phyloP scores from a whole-genome alignment of 2,797 vertebrate genomes.

The Acanthiza pusilla region DNA sequence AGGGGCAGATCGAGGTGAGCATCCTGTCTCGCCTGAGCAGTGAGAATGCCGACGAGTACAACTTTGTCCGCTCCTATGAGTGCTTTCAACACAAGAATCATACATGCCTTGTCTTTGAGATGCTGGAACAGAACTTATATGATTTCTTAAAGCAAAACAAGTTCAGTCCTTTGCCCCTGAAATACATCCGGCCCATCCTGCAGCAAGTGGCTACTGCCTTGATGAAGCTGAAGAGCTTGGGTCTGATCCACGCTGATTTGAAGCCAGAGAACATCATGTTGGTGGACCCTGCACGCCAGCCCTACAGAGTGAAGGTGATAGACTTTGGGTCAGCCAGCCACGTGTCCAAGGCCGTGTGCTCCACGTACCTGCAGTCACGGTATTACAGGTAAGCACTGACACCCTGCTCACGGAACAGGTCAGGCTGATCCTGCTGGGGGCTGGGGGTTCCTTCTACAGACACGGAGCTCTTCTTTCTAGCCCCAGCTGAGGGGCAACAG shows the following conservation, averaged over 20 bases:
- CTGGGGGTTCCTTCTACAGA: neutral
- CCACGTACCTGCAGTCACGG: conserved; percentile 95
- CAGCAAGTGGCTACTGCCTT: conserved; percentile 96
- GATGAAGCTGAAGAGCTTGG: conserved; percentile 96
- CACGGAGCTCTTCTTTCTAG: neutral
- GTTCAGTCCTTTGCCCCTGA: conserved; percentile 95
- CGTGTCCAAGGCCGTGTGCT: conserved; percentile 96
- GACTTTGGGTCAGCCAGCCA: conserved; percentile 98
- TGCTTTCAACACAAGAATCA: conserved; percentile 99
- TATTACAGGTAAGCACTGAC: conserved; percentile 87
- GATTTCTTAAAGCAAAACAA: conserved; percentile 99
- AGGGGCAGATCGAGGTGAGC: conserved; percentile 98
- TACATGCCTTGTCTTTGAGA: conserved; percentile 98
- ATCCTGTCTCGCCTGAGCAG: conserved; percentile 95
- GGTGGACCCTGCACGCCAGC: conserved; percentile 92
- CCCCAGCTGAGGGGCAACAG: neutral
- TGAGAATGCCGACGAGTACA: conserved; percentile 96
- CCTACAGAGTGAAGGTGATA: conserved; percentile 96
- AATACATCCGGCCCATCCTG: conserved; percentile 93
- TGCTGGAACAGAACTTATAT: conserved; percentile 98
- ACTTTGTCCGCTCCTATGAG: conserved; percentile 97
- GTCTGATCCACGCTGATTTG: conserved; percentile 94
- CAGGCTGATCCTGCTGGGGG: neutral
- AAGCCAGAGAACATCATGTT: conserved; percentile 99
- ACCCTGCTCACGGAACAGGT: neutral